Evolutionary conservation across 2,797 vertebrate species (phyloP).

Genomic region (Myotis daubentonii): DNA sequence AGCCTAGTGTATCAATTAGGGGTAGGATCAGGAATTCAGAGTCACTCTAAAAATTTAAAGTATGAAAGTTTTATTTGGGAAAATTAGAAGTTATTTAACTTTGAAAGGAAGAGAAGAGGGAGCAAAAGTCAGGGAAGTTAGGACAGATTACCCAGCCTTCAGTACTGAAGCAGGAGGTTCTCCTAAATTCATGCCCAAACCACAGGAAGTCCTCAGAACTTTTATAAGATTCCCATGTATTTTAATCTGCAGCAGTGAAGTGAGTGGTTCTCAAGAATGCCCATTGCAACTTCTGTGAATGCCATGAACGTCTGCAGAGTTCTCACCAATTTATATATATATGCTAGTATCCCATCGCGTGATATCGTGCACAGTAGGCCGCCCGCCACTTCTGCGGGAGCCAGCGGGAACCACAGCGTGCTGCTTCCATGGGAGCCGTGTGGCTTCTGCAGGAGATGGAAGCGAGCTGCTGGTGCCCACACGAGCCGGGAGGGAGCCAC

Average conservation of each 20-base stretch:
- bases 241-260: neutral
- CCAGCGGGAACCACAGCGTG: too few species aligned
- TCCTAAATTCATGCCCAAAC: neutral
- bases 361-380: too few species aligned
- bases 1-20: neutral
- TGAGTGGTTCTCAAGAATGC: neutral
- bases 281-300: neutral
- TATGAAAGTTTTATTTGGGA: neutral
- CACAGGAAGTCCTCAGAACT: neutral
- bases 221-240: neutral
- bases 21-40: neutral
- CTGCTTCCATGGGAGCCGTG: too few species aligned
- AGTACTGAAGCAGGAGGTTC: neutral
- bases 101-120: neutral
- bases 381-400: too few species aligned
- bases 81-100: neutral
- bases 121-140: neutral
- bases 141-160: neutral
- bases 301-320: neutral
- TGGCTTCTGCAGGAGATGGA: accelerated
- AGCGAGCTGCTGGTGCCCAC: accelerated
- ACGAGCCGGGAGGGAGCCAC: too few species aligned
- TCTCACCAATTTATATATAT: neutral
- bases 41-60: neutral
- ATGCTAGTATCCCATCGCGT: neutral